Percentiles rank a stretch among this genome's conserved stretches.
Conservation (phyloP, 2,888 invertebrate species). For the Thelaira solivaga region DNA sequence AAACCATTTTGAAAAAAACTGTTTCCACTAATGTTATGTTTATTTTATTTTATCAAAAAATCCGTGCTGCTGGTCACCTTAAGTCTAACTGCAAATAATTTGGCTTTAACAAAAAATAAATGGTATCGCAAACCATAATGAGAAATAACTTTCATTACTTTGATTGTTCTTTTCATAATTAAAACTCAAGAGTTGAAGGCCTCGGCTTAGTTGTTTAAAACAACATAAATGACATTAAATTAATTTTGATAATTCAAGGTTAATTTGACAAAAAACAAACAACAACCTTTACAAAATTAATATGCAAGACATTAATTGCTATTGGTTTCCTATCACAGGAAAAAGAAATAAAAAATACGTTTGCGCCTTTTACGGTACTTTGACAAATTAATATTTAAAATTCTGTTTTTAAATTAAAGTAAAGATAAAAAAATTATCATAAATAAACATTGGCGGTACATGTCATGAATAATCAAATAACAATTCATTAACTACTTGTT, state of each 20-base stretch:
- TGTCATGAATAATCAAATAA: no score
- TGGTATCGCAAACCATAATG: no score
- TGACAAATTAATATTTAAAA: no score
- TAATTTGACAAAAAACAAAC: not conserved
- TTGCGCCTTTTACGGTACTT: slow-evolving; percentile 25
- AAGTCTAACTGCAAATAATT: no score
- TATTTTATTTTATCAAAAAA: no score
- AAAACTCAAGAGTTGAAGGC: not conserved
- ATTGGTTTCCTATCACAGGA: not conserved
- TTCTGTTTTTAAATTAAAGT: not conserved
- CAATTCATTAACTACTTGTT: no score
- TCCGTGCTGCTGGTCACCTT: no score
- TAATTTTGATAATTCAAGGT: slow-evolving; percentile 49
- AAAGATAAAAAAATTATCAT: not conserved
- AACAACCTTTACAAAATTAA: slow-evolving; percentile 17
- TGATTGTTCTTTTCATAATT: not conserved
- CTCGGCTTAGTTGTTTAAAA: slow-evolving; percentile 29
- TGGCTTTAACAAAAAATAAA: no score
- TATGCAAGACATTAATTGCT: slow-evolving; percentile 33
- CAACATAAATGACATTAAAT: not conserved
- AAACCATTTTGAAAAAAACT: no score
- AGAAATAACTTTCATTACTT: not conserved
- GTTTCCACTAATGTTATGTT: no score
- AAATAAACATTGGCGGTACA: not conserved
- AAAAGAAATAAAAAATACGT: not conserved